Evolutionary conservation across 92 coral and sea anemone genomes (phyloP), one percentile per base, ranked within the genome.

Genomic region (Epizoanthus rinbou): DNA sequence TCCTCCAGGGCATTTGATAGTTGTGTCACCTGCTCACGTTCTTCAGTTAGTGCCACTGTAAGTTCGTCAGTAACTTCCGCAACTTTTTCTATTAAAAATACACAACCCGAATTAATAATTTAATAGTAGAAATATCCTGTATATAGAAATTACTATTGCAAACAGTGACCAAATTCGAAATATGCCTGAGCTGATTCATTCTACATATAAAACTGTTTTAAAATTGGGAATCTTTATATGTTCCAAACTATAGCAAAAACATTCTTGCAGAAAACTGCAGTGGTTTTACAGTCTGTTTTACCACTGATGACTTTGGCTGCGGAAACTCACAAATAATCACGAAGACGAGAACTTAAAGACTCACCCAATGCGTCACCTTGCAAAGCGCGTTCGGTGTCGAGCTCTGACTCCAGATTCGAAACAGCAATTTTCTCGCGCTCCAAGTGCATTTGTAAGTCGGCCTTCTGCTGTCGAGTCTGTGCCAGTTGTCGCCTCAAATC

Each of bases 331-430:
- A 64, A 65, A n/a, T 14, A 10, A 65, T 4, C 43, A 37, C 43
- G 43, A 37, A 28, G 37, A 24, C 4, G 9, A 24, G 71, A 65
- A 23, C 18, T 35, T 19, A 70, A 28, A 60, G 5, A 43, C 64
- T 45, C 57, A 93, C 98, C 94, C 54, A 78, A 75, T 18, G 92
- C 93, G 19, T 93, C 94, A 14, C 88, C 90, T 74, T 93, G 92
- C 45, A 93, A 81, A 0, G 93, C 91, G 19, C 93, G 86, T 83
- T 84, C 93, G 0, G 93, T 85, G 37, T 93, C 98, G 57, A 93
- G 79, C 65, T 89, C 98, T 6, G 98, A 85, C 69, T 91, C 98
- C 68, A 93, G 72, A 54, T 82, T 87, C 0, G 93, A 91, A 66
- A 89, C 64, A 14, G 91, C 68, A 3, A 91, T 93, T 57, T 84